These are phyloP conservation scores for Invenusta paracnida DNA, from an alignment of 2,888 invertebrate species.

Conservation along the genomic window DNA sequence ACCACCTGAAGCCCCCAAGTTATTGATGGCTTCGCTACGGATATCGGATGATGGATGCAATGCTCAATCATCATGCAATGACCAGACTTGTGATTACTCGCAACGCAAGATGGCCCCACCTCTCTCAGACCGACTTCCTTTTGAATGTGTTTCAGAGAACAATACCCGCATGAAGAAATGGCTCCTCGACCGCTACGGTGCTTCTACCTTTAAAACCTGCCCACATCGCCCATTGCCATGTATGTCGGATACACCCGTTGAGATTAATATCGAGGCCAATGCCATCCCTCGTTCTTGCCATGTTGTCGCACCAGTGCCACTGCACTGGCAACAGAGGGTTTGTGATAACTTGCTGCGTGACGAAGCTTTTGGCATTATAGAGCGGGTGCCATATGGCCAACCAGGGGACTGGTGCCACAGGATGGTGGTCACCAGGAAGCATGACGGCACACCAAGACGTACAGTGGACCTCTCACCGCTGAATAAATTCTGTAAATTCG, in stretches of 20 bases:
- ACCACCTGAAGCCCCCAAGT: too few relatives aligned
- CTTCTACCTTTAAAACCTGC: conserved; percentile 23
- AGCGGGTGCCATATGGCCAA: conserved; percentile 24
- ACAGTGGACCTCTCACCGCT: conserved; percentile 16
- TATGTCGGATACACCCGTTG: background rate
- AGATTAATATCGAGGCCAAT: background rate
- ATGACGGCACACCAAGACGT: background rate
- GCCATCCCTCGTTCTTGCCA: background rate
- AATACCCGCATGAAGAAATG: too few relatives aligned
- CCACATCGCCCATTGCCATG: background rate
- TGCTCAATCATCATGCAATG: background rate
- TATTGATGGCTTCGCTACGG: too few relatives aligned
- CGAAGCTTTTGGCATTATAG: background rate
- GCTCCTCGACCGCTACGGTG: background rate
- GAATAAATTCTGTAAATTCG: background rate
- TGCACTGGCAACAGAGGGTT: background rate
- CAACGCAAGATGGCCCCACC: background rate
- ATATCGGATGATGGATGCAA: background rate
- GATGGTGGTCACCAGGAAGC: conserved; percentile 17
- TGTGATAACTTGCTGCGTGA: background rate
- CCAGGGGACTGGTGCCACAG: background rate
- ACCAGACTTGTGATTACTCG: background rate
- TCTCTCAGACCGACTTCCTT: background rate
- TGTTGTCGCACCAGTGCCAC: background rate
- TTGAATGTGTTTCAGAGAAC: too few relatives aligned